Base-by-base conservation (phyloP, 2,113 vertebrate genomes). In the Tapirus terrestris region DNA sequence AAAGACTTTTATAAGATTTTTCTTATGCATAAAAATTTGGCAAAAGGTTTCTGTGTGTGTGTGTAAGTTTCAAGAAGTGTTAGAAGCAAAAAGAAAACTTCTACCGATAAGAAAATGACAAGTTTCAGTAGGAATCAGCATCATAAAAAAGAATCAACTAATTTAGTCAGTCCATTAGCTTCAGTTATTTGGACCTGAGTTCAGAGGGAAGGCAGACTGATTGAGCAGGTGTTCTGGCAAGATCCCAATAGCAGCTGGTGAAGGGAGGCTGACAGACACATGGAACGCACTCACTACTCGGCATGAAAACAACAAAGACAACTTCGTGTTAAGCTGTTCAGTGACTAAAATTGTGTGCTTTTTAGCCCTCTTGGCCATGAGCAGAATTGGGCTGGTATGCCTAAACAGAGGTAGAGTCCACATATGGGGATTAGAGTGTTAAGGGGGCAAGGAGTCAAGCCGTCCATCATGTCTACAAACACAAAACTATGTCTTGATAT, bases 1-100 rank as follows among this genome's bases (percentile, higher is more conserved):
- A 67, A 82, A 90, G 91, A 86, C 65, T 96, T 97, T 92, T 96
- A 94, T 89, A 73, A 96, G 82, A 45, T 81, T 91, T 94, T 72
- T 48, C 36, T 92, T 94, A 51, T 51, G 58, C 25, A 93, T 93
- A 93, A 95, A 79, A 81, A 85, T 91, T 81, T 93, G 56, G 33
- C 63, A 85, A 94, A 93, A 89, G 96, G 67, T 75, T 86, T 88
- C 45, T 85, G 2, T 29, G 45, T 77, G 13, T 29, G 14, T 61
- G 36, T 61, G 16, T 73, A 63, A 21, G 25, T 68, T 96, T 91
- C 53, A 89, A 93, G 67, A 89, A 80, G 12, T 63, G 4, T 70
- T 92, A 43, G 29, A 92, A 92, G 31, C 23, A 39, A 86, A 56
- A 36, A 48, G 82, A 63, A 53, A 58, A n/a, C 16, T 56, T 16